Percentiles rank a stretch among this genome's conserved stretches.
These are phyloP conservation scores for Anthoscopus minutus DNA, from an alignment of 2,113 vertebrate species.

Conservation along the genomic window DNA sequence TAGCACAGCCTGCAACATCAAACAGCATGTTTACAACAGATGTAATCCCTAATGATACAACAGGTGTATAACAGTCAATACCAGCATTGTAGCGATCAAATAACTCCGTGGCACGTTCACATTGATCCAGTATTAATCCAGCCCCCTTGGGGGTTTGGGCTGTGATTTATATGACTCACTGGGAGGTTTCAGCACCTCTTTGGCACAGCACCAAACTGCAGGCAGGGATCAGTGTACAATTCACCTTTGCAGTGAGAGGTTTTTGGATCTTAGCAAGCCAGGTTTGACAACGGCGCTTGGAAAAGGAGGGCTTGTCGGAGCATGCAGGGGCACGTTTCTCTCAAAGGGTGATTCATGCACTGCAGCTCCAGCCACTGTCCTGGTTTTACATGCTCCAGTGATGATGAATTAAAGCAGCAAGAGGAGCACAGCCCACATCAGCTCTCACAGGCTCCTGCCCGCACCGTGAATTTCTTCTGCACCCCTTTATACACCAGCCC, in stretches of 20 bases:
- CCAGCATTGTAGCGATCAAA: slow-evolving; percentile 57
- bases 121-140: slow-evolving; percentile 55
- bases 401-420: slow-evolving; percentile 26
- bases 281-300: slow-evolving; percentile 40
- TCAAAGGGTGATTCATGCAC: slow-evolving; percentile 20
- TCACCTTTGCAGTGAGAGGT: slow-evolving; percentile 52
- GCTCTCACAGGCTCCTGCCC: neutral
- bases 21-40: slow-evolving; percentile 63
- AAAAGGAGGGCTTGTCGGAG: slow-evolving; percentile 31
- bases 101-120: slow-evolving; percentile 37
- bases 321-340: slow-evolving; percentile 40
- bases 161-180: slow-evolving; percentile 56
- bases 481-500: neutral
- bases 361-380: neutral
- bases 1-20: slow-evolving; percentile 67
- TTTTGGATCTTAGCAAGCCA: slow-evolving; percentile 3
- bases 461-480: neutral
- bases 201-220: slow-evolving; percentile 58
- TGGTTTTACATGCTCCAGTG: slow-evolving; percentile 16
- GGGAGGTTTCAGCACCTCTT: slow-evolving; percentile 45
- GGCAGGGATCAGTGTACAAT: slow-evolving; percentile 42
- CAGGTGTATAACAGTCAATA: slow-evolving; percentile 74
- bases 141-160: neutral
- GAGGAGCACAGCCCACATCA: neutral
- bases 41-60: slow-evolving; percentile 61